Base-by-base conservation (phyloP, 2,888 invertebrate genomes). In the Podotricha telesiphe region DNA sequence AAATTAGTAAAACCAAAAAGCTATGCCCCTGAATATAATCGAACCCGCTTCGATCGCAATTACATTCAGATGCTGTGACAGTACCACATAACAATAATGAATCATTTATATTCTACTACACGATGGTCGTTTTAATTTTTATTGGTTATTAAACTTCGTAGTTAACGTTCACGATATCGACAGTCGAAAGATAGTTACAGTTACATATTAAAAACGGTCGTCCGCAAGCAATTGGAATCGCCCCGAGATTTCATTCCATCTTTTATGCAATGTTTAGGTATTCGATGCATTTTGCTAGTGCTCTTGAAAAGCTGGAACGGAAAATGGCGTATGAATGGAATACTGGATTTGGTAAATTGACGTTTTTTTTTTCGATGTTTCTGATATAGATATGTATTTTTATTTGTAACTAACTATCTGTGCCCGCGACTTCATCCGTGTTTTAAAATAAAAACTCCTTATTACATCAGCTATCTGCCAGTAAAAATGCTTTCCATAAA, bases 241-340 rank as follows among this genome's bases (percentile, higher is more conserved):
- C 51, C n/a, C n/a, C n/a, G 28, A 28, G 28, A 34, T 17, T 11
- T 34, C 34, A 11, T 11, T 53, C 34, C 53, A 34, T 53, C 22
- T 53, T 28, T 53, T 53, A 28, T 47, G 47, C 28, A 58, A 58
- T n/a, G 15, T 62, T 62, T 47, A 47, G 28, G 5, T 48, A 62
- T 62, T 62, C 58, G 34, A 53, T 58, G 58, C 19, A 62, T 62
- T 62, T 62, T 15, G 62, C 28, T 34, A 2, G 62, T 62, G 10
- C 48, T 61, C 17, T 61, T 47, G 13, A 42, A 28, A 8, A 61
- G 11, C 45, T 47, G 61, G 17, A 61, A 34, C 34, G 47, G 11
- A 61, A 47, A 47, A 47, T 47, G 13, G 22, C 19, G 19, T 62
- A 62, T 62, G 61, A 28, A 62, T 62, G 48, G 62, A 62, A 62